phyloP scores from a whole-genome alignment of 1,140 invertebrate species.

The Drosophila pandora region DNA sequence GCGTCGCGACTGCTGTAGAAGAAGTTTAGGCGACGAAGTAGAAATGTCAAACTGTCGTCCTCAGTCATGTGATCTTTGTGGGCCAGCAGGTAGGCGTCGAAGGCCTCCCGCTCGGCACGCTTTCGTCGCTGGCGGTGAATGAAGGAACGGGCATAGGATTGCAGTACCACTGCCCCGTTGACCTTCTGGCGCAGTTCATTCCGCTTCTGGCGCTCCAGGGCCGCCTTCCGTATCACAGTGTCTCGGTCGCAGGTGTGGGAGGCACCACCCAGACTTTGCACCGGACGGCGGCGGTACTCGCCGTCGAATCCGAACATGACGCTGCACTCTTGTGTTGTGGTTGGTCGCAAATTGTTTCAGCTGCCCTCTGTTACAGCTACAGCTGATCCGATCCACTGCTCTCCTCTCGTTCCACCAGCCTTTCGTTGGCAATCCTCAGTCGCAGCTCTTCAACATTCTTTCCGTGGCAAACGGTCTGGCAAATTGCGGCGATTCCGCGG shows the following conservation, averaged over 20 bases:
- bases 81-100: conserved; percentile 86
- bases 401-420: conserved; percentile 23
- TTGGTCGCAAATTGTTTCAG: conserved; percentile 12
- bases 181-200: conserved; percentile 88
- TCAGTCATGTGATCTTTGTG: conserved; percentile 84
- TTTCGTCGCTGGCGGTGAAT: conserved; percentile 88
- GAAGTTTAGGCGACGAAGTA: conserved; percentile 88
- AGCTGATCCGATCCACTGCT: conserved; percentile 28
- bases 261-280: conserved; percentile 95
- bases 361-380: conserved; percentile 1
- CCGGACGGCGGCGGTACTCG: conserved; percentile 93
- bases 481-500: conserved; percentile 6
- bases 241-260: conserved; percentile 89
- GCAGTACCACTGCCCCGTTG: conserved; percentile 88
- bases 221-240: conserved; percentile 88
- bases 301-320: conserved; percentile 95
- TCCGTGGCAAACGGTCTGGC: background rate
- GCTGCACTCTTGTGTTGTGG: conserved; percentile 31
- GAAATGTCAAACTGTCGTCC: conserved; percentile 85
- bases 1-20: conserved; percentile 88
- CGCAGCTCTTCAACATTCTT: conserved; percentile 20
- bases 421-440: conserved; percentile 26
- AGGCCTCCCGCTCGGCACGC: conserved; percentile 87
- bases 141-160: conserved; percentile 90
- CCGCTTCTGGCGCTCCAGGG: conserved; percentile 93